Conservation (phyloP, 2,888 invertebrate species). For the Epistrophe eligans region DNA sequence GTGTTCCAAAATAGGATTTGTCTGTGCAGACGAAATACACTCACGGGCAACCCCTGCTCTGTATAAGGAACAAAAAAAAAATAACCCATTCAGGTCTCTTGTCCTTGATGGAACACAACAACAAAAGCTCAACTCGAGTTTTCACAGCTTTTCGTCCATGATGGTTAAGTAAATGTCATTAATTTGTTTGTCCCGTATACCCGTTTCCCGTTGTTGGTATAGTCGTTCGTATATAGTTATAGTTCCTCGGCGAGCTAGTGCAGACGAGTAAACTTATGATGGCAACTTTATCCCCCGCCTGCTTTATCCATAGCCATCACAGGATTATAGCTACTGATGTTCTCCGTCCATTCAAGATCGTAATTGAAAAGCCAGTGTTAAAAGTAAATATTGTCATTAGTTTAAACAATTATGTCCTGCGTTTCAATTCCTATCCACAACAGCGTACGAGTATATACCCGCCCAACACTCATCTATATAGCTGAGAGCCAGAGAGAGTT, state of each 20-base stretch:
- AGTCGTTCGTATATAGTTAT: neutral
- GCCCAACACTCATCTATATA: slow-evolving; percentile 29
- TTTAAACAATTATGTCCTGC: slow-evolving; percentile 74
- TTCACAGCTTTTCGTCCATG: slow-evolving; percentile 61
- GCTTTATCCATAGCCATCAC: neutral
- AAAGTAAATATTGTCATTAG: slow-evolving; percentile 76
- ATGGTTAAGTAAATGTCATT: slow-evolving; percentile 69
- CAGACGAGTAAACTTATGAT: slow-evolving; percentile 9
- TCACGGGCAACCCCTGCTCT: neutral
- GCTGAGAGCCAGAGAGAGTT: neutral
- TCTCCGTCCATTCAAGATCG: slow-evolving; percentile 59
- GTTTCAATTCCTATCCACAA: slow-evolving; percentile 53
- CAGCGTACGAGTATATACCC: neutral
- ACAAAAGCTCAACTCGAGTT: slow-evolving; percentile 27
- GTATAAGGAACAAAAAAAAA: slow-evolving; percentile 8
- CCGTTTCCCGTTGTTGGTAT: neutral
- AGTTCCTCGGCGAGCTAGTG: slow-evolving; percentile 8
- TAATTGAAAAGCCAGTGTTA: slow-evolving; percentile 74
- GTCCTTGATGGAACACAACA: slow-evolving; percentile 37
- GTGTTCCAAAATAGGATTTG: slow-evolving; percentile 60
- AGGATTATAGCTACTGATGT: slow-evolving; percentile 32
- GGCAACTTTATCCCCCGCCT: slow-evolving; percentile 37
- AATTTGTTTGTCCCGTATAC: slow-evolving; percentile 62
- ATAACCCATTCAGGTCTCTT: neutral
- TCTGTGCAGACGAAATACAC: slow-evolving; percentile 30